Evolutionary conservation across 2,888 invertebrate genomes (phyloP).

Genomic region (Cenopis cana): DNA sequence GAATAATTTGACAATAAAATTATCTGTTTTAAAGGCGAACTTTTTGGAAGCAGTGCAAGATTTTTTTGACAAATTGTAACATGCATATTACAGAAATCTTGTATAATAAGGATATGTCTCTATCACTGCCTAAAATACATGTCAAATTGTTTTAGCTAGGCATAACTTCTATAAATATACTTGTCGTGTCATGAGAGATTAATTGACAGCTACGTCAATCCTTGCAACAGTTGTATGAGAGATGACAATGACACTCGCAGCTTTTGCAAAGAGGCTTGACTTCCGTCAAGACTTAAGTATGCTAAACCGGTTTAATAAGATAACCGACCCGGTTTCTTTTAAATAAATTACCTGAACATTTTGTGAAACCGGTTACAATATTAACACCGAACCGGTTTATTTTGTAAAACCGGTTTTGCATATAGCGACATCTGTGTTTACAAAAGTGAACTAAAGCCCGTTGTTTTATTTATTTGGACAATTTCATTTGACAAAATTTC

Average conservation of each 20-base stretch:
- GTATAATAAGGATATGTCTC: not conserved
- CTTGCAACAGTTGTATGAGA: slow-evolving; percentile 30
- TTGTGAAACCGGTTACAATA: not conserved
- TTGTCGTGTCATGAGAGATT: slow-evolving; percentile 21
- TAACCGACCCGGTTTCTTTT: not conserved
- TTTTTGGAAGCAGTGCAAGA: not conserved
- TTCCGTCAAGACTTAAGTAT: not conserved
- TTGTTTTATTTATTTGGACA: slow-evolving; percentile 36
- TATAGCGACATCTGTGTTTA: slow-evolving; percentile 31
- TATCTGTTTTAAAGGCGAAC: not conserved
- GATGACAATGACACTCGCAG: slow-evolving; percentile 31
- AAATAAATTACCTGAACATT: no score
- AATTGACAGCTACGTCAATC: slow-evolving; percentile 13
- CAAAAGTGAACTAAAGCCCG: slow-evolving; percentile 7
- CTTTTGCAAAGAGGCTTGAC: slow-evolving; percentile 31
- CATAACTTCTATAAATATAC: slow-evolving; percentile 16
- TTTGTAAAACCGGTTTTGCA: not conserved
- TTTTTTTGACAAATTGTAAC: not conserved
- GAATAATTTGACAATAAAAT: slow-evolving; percentile 30
- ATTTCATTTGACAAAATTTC: slow-evolving; percentile 41
- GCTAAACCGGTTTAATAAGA: not conserved
- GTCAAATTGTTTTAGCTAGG: slow-evolving; percentile 34
- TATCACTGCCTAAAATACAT: slow-evolving; percentile 26
- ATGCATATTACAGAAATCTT: slow-evolving; percentile 4
- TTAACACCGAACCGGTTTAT: not conserved